Conservation (phyloP, 2,797 vertebrate genomes). For the Malurus splendens region DNA sequence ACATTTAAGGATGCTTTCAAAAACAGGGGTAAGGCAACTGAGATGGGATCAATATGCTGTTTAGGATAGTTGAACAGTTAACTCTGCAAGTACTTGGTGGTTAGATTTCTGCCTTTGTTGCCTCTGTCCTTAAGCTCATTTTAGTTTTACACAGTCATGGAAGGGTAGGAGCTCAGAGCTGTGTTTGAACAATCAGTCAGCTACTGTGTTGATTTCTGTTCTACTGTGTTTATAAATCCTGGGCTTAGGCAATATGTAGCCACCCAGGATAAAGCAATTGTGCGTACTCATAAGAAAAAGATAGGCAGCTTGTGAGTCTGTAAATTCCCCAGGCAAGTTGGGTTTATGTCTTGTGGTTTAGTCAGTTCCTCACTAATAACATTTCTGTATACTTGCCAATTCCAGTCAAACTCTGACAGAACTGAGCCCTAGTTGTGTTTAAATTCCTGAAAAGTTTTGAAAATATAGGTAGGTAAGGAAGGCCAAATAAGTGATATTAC, state of each 20-base stretch:
- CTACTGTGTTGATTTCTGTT: background rate
- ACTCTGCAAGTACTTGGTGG: background rate
- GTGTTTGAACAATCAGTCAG: background rate
- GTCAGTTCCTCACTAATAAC: background rate
- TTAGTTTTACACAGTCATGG: background rate
- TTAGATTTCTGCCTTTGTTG: background rate
- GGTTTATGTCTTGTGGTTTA: background rate
- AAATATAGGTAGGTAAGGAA: background rate
- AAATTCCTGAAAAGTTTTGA: background rate
- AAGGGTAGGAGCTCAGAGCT: background rate
- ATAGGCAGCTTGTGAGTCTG: background rate
- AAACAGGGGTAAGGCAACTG: background rate
- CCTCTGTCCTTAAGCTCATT: background rate
- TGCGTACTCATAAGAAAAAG: background rate
- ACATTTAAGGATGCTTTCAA: background rate
- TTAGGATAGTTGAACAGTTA: background rate
- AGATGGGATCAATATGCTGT: background rate
- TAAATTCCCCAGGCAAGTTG: background rate
- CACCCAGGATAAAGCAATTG: background rate
- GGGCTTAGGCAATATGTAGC: fast-evolving
- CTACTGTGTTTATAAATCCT: background rate
- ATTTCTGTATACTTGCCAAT: background rate
- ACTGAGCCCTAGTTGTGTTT: background rate
- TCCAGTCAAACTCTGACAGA: background rate
- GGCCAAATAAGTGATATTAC: background rate